phyloP scores from a whole-genome alignment of 2,797 vertebrate species.

The Tragelaphus eurycerus region DNA sequence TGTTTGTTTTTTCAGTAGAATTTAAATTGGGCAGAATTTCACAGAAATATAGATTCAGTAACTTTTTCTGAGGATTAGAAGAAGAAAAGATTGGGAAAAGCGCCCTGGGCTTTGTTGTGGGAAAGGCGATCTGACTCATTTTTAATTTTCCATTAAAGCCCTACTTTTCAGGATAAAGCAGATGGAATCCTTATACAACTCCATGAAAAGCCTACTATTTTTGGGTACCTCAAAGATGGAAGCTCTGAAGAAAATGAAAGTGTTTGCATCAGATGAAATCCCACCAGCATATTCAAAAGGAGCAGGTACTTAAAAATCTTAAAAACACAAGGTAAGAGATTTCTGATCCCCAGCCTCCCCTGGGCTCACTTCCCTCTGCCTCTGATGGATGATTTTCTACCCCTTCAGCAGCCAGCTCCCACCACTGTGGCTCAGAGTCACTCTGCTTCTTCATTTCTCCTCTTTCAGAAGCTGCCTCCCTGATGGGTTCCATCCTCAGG shows the following conservation, averaged over 20 bases:
- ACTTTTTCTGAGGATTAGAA: slow-evolving; percentile 52
- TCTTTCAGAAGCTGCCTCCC: background rate
- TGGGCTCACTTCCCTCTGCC: background rate
- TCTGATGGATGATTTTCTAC: background rate
- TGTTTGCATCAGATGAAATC: slow-evolving; percentile 33
- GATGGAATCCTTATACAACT: slow-evolving; percentile 76
- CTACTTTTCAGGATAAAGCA: slow-evolving; percentile 74
- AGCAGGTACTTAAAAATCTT: slow-evolving; percentile 38
- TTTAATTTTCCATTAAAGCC: slow-evolving; percentile 73
- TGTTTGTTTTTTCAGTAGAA: slow-evolving; percentile 29
- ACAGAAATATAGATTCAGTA: slow-evolving; percentile 45
- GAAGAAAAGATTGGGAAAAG: slow-evolving; percentile 55
- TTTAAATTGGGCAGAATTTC: slow-evolving; percentile 54
- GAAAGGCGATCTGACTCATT: slow-evolving; percentile 58
- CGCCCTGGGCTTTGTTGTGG: slow-evolving; percentile 59
- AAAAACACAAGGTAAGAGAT: slow-evolving; percentile 21
- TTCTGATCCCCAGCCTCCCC: background rate
- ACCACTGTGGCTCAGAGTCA: background rate
- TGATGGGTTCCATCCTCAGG: background rate
- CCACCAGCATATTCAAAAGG: slow-evolving; percentile 51
- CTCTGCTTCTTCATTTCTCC: background rate
- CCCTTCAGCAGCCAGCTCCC: background rate
- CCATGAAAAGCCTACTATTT: slow-evolving; percentile 68
- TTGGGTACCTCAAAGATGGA: slow-evolving; percentile 62
- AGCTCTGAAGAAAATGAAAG: slow-evolving; percentile 69